These are phyloP conservation scores for Drosophila repletoides DNA, from an alignment of 1,140 invertebrate species.

Conservation along the genomic window DNA sequence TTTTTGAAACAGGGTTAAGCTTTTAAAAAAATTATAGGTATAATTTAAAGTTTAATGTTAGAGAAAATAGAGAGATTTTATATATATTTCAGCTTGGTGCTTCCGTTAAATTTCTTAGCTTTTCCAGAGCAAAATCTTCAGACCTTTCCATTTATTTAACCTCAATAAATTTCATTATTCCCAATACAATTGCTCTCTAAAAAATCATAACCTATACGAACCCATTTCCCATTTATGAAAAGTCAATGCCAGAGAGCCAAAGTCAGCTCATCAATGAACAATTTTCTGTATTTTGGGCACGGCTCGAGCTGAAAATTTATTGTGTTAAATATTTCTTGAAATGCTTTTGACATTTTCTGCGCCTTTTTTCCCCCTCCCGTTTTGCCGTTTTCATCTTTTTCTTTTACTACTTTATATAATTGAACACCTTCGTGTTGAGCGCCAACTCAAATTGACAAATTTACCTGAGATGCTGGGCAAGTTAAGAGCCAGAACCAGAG, in stretches of 20 bases:
- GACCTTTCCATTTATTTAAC: no score
- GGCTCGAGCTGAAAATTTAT: constrained; percentile 15
- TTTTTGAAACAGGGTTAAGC: no score
- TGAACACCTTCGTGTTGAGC: constrained; percentile 45
- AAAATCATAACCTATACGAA: not conserved
- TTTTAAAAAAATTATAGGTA: no score
- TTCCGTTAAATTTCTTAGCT: no score
- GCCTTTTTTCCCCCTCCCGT: not conserved
- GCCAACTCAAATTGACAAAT: constrained; percentile 48
- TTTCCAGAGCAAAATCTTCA: no score
- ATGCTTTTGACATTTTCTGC: constrained; percentile 32
- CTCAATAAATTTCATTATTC: no score
- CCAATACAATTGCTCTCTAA: not conserved
- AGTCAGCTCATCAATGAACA: constrained; percentile 21
- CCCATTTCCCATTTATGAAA: constrained; percentile 11
- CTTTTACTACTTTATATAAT: constrained; percentile 33
- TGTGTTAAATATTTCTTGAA: constrained; percentile 39
- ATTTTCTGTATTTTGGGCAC: constrained; percentile 33
- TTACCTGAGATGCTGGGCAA: constrained; percentile 9
- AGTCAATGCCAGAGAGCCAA: not conserved
- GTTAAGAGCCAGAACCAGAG: constrained; percentile 5
- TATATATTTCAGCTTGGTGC: no score
- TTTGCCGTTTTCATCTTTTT: not conserved
- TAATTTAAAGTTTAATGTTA: no score
- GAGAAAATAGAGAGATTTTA: no score